Percentiles rank a stretch among this genome's conserved stretches.
Evolutionary conservation across 2,888 invertebrate genomes (phyloP).

Genomic region (Pediacus dermestoides): DNA sequence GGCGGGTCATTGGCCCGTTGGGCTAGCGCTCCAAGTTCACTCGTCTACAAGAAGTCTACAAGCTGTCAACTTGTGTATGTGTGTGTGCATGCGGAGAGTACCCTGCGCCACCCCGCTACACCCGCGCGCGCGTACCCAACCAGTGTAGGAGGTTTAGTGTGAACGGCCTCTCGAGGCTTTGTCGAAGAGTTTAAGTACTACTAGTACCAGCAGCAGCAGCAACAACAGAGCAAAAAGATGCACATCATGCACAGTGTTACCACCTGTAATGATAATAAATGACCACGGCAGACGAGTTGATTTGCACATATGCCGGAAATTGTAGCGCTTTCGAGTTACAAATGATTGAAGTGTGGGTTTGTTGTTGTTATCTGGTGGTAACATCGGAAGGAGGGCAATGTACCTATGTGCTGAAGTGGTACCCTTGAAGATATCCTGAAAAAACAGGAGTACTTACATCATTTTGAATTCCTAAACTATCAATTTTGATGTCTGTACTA

Average conservation of each 20-base stretch:
- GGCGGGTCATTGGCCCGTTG: slow-evolving; percentile 5
- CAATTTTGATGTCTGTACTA: too few relatives aligned
- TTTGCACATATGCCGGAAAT: slow-evolving; percentile 2
- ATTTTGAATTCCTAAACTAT: too few relatives aligned
- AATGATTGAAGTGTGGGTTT: too few relatives aligned
- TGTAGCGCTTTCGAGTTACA: too few relatives aligned
- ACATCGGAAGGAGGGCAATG: too few relatives aligned
- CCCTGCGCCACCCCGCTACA: slow-evolving; percentile 10
- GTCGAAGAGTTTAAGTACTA: slow-evolving; percentile 8
- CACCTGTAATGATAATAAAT: slow-evolving; percentile 4
- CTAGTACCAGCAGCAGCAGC: too few relatives aligned
- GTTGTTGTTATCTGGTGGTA: too few relatives aligned
- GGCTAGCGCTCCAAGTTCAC: slow-evolving; percentile 1
- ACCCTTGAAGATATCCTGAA: too few relatives aligned
- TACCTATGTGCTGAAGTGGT: too few relatives aligned
- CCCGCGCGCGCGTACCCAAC: slow-evolving; percentile 4
- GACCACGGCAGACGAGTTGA: background rate
- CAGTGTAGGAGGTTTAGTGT: slow-evolving; percentile 24
- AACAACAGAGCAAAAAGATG: too few relatives aligned
- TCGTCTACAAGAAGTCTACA: slow-evolving; percentile 12
- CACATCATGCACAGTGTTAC: too few relatives aligned
- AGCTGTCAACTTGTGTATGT: slow-evolving; percentile 1
- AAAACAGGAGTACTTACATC: too few relatives aligned
- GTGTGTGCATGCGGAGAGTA: slow-evolving; percentile 4
- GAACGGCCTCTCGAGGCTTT: slow-evolving; percentile 24